Conservation (phyloP, 2,888 invertebrate genomes). For the Dasysyrphus albostriatus region DNA sequence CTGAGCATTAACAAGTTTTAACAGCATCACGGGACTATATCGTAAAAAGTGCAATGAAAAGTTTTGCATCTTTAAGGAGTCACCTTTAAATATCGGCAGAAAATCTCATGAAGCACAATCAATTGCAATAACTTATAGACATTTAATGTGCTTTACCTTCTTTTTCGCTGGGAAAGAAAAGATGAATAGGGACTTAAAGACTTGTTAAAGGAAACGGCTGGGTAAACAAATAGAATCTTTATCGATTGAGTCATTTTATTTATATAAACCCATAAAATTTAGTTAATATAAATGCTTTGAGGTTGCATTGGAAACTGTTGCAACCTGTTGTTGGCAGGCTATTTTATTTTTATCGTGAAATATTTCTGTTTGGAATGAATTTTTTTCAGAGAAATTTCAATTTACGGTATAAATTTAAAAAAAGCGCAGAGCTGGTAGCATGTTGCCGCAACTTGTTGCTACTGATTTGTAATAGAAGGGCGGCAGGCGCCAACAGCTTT, state of each 20-base stretch:
- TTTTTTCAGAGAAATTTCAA: too few species aligned
- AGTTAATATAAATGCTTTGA: not conserved
- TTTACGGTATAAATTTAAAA: too few species aligned
- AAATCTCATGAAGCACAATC: conserved; percentile 9
- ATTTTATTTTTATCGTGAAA: too few species aligned
- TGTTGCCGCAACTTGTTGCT: not conserved
- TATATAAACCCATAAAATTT: not conserved
- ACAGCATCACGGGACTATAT: conserved; percentile 22
- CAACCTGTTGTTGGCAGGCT: not conserved
- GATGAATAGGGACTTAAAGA: not conserved
- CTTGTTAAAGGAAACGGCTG: not conserved
- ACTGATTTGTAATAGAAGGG: too few species aligned
- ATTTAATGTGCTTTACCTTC: not conserved
- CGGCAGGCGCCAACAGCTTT: too few species aligned
- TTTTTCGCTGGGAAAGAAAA: not conserved
- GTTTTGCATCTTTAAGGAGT: conserved; percentile 19
- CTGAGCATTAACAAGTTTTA: conserved; percentile 58
- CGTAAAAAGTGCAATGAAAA: conserved; percentile 44
- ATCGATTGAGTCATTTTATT: conserved; percentile 14
- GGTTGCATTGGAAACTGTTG: not conserved
- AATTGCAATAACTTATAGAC: not conserved
- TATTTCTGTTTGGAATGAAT: too few species aligned
- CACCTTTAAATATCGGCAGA: conserved; percentile 36
- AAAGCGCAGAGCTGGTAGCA: not conserved
- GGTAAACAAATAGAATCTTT: conserved; percentile 8